Evolutionary conservation across 2,113 vertebrate species (phyloP).

Genomic region (Scalopus aquaticus): DNA sequence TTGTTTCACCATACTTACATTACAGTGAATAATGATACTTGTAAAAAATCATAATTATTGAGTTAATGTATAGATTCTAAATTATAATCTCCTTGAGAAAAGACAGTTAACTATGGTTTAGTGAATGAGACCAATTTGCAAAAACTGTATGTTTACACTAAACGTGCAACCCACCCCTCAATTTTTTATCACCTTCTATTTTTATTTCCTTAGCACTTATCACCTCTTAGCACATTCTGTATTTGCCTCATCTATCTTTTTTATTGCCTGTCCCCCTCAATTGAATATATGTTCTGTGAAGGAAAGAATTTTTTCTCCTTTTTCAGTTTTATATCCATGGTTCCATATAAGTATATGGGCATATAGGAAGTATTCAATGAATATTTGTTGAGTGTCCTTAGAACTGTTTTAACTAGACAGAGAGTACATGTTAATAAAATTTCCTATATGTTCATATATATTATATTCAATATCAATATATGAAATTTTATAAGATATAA

Average conservation of each 20-base stretch:
- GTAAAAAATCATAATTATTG: slow-evolving; percentile 20
- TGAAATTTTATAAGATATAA: not conserved
- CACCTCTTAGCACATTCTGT: not conserved
- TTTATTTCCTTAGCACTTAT: not conserved
- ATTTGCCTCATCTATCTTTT: not conserved
- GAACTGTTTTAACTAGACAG: not conserved
- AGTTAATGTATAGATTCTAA: slow-evolving; percentile 44
- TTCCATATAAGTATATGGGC: not conserved
- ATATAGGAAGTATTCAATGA: not conserved
- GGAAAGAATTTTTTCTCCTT: not conserved
- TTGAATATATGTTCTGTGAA: not conserved
- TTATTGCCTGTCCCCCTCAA: not conserved
- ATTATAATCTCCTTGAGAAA: slow-evolving; percentile 44
- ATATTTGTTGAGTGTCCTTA: not conserved
- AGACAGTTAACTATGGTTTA: slow-evolving; percentile 32
- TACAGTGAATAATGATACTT: not conserved
- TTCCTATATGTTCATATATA: not conserved
- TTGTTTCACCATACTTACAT: not conserved
- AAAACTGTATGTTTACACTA: not conserved
- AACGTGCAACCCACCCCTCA: not conserved
- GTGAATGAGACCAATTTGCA: slow-evolving; percentile 3
- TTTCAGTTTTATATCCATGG: not conserved
- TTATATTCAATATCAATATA: not conserved
- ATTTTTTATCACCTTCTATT: not conserved
- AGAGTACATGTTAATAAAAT: not conserved